Evolutionary conservation across 2,113 vertebrate genomes (phyloP).

Genomic region (Tiliqua scincoides): DNA sequence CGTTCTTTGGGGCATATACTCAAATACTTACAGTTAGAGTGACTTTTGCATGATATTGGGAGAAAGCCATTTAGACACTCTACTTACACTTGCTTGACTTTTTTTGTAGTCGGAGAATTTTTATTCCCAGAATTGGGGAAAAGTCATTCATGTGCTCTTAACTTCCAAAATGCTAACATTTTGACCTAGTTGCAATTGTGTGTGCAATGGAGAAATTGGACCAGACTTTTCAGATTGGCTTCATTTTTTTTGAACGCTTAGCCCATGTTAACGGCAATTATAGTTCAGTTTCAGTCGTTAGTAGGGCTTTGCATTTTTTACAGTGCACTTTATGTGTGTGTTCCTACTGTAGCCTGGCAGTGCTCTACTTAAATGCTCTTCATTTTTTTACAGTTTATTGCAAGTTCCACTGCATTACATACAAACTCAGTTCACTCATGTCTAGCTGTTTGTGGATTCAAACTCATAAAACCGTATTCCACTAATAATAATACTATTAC

Average conservation of each 20-base stretch:
- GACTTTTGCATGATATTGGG: constrained; percentile 87
- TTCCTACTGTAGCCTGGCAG: constrained; percentile 73
- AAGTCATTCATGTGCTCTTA: constrained; percentile 64
- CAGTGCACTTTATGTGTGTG: constrained; percentile 65
- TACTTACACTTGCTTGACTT: constrained; percentile 95
- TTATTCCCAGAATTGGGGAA: constrained; percentile 80
- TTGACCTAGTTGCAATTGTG: constrained; percentile 8
- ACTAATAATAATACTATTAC: not conserved
- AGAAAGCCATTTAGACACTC: constrained; percentile 88
- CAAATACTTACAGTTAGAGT: constrained; percentile 95
- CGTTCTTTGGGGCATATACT: constrained; percentile 89
- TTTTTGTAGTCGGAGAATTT: constrained; percentile 83
- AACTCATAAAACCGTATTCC: constrained; percentile 78
- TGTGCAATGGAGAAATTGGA: constrained; percentile 18
- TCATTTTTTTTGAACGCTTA: constrained; percentile 50
- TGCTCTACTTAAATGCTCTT: constrained; percentile 79
- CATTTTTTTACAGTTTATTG: constrained; percentile 85
- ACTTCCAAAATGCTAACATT: constrained; percentile 41
- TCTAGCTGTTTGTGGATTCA: constrained; percentile 85
- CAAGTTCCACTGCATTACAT: constrained; percentile 85
- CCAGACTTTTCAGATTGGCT: constrained; percentile 57
- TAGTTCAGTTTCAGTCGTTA: constrained; percentile 67
- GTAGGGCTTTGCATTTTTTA: constrained; percentile 72
- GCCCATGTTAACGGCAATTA: constrained; percentile 49
- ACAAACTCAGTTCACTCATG: constrained; percentile 82